Percentiles rank a stretch among this genome's conserved stretches.
phyloP scores from a whole-genome alignment of 2,113 vertebrate species.

The Cyanoliseus patagonus region DNA sequence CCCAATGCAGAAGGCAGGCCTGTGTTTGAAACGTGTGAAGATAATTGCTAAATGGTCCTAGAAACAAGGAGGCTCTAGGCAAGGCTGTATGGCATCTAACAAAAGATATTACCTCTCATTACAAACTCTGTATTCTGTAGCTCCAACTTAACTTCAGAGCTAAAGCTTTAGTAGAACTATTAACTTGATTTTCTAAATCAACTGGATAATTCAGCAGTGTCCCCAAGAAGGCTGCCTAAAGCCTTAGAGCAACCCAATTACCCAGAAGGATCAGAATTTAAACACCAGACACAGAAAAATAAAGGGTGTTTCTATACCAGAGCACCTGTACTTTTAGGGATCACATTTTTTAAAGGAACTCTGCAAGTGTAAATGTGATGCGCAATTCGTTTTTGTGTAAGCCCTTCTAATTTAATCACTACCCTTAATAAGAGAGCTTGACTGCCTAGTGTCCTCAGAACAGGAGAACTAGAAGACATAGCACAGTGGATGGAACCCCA shows the following conservation, averaged over 20 bases:
- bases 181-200: background rate
- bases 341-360: background rate
- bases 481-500: background rate
- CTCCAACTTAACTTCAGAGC: background rate
- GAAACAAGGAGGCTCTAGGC: background rate
- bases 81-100: background rate
- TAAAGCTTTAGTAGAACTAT: background rate
- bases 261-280: background rate
- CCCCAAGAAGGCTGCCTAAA: background rate
- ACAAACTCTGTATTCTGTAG: fast-evolving
- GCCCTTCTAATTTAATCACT: background rate
- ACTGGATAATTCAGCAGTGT: background rate
- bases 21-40: background rate
- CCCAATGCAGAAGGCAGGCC: background rate
- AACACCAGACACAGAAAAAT: background rate
- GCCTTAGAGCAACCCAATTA: background rate
- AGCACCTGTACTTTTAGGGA: background rate
- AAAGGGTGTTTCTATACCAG: background rate
- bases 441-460: background rate
- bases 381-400: background rate
- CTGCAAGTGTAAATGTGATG: background rate
- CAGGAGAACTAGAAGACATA: background rate
- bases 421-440: background rate
- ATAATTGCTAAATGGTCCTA: background rate
- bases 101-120: background rate